These are phyloP conservation scores for Scaptomyza polygonia DNA, from an alignment of 2,888 invertebrate species.

Conservation along the genomic window DNA sequence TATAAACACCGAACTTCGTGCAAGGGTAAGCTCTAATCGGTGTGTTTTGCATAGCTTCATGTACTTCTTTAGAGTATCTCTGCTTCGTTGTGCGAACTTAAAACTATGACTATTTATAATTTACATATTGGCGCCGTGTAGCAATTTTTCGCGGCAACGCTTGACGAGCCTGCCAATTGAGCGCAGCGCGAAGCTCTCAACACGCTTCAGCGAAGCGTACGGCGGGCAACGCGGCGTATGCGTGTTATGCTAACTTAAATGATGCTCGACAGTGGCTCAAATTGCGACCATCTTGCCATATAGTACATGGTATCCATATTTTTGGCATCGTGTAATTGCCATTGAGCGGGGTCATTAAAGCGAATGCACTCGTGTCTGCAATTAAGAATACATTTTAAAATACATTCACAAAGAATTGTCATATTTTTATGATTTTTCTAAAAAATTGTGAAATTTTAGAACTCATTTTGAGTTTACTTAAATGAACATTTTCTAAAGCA, in stretches of 20 bases:
- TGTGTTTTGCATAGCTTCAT: not conserved
- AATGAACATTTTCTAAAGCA: no score
- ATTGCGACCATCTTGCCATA: constrained; percentile 10
- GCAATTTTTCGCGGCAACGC: constrained; percentile 58
- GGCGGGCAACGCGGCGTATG: constrained; percentile 70
- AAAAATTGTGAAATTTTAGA: not conserved
- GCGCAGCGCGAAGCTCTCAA: constrained; percentile 70
- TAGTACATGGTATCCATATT: constrained; percentile 4
- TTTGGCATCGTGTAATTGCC: constrained; percentile 26
- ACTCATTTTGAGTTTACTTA: not conserved
- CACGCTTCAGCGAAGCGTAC: constrained; percentile 77
- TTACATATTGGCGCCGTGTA: constrained; percentile 49
- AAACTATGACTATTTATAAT: not conserved
- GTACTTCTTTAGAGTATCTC: not conserved
- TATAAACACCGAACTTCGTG: no score
- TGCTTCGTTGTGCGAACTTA: constrained; percentile 9
- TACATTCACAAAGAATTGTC: not conserved
- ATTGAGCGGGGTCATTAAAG: constrained; percentile 39
- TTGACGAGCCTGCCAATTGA: constrained; percentile 72
- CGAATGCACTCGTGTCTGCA: constrained; percentile 30
- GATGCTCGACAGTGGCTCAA: constrained; percentile 44
- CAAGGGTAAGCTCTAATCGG: constrained; percentile 10
- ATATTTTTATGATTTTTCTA: constrained; percentile 4
- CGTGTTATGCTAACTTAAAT: constrained; percentile 69
- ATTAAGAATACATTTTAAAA: not conserved